Evolutionary conservation across 1,140 invertebrate species (phyloP).

Genomic region (Rhagoletis zephyria): DNA sequence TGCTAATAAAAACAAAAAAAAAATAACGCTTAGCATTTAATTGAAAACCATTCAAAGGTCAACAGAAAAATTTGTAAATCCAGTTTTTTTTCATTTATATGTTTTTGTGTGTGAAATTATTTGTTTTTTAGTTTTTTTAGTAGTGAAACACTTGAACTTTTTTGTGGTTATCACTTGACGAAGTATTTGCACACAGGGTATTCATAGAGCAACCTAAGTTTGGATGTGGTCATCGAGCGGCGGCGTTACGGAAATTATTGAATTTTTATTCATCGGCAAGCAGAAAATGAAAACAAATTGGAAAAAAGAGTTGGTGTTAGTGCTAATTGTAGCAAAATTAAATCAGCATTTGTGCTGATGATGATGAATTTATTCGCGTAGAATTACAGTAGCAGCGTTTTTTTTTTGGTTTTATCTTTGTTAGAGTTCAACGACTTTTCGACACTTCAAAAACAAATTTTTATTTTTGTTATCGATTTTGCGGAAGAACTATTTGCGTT

Average conservation of each 20-base stretch:
- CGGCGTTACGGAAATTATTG: not conserved
- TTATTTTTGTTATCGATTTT: not conserved
- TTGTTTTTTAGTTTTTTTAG: no score
- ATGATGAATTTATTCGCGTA: not conserved
- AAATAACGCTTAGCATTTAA: not conserved
- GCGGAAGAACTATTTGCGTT: no score
- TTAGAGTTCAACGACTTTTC: not conserved
- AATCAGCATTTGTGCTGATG: not conserved
- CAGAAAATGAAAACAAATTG: not conserved
- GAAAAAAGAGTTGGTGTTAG: no score
- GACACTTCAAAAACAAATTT: not conserved
- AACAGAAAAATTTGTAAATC: constrained; percentile 24
- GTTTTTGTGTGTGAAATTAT: not conserved
- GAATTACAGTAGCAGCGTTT: no score
- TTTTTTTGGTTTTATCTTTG: not conserved
- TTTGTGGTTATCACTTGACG: no score
- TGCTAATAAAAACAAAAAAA: not conserved
- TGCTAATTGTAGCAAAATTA: not conserved
- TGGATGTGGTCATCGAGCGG: not conserved
- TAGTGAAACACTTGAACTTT: no score
- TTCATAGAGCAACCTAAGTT: no score
- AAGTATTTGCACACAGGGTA: no score
- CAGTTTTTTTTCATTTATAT: not conserved
- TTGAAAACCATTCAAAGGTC: not conserved
- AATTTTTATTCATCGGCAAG: not conserved